These are phyloP conservation scores for Nilaparvata lugens DNA, from an alignment of 1,140 invertebrate species.

Conservation along the genomic window DNA sequence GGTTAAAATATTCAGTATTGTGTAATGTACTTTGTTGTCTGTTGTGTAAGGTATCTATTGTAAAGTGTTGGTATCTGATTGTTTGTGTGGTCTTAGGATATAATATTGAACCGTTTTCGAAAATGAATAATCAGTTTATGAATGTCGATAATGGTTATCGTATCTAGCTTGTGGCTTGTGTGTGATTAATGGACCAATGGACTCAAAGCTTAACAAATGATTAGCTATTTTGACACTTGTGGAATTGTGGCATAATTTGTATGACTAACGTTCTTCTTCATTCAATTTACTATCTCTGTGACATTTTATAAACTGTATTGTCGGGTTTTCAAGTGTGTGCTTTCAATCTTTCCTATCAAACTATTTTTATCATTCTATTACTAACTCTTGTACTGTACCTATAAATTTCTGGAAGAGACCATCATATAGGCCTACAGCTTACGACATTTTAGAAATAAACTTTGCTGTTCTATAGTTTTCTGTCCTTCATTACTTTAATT, in stretches of 20 bases:
- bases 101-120: neutral
- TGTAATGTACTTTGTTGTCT: too few species aligned
- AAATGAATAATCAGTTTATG: neutral
- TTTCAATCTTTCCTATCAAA: neutral
- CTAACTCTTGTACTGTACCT: too few species aligned
- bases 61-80: too few species aligned
- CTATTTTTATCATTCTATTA: neutral
- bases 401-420: too few species aligned
- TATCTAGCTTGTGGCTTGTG: neutral
- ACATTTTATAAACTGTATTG: slow-evolving; percentile 2
- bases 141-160: neutral
- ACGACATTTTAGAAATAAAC: too few species aligned
- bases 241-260: neutral
- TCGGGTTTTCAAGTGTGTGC: neutral
- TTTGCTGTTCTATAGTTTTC: too few species aligned
- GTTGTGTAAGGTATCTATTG: too few species aligned
- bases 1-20: too few species aligned
- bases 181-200: neutral
- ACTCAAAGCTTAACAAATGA: neutral
- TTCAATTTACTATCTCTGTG: neutral
- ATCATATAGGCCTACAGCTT: too few species aligned
- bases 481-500: too few species aligned
- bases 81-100: too few species aligned
- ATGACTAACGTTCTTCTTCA: slow-evolving; percentile 1
- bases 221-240: neutral